A percentile compares a stretch with the other conserved stretches of the same genome.
Conservation (phyloP, 2,797 vertebrate genomes). For the Premnoplex brunnescens region DNA sequence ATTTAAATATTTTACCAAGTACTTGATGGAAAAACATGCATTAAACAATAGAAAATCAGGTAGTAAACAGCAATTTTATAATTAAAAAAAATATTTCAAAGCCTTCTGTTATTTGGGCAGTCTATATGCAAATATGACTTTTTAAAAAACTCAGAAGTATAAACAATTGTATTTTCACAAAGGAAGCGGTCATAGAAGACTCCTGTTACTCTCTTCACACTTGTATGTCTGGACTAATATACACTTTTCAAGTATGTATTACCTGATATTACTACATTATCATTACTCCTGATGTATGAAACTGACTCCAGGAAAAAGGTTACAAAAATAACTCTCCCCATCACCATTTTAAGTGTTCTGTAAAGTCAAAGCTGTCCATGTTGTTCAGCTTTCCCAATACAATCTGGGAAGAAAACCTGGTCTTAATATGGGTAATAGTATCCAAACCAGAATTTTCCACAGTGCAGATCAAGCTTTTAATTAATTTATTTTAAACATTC, state of each 20-base stretch:
- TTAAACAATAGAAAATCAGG: not conserved
- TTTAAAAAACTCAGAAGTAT: not conserved
- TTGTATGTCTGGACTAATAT: not conserved
- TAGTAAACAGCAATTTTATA: not conserved
- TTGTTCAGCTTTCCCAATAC: not conserved
- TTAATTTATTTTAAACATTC: not conserved
- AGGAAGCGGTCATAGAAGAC: not conserved
- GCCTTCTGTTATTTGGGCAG: not conserved
- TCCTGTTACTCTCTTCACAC: not conserved
- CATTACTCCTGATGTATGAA: not conserved
- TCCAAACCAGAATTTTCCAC: not conserved
- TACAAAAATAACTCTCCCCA: not conserved
- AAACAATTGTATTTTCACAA: not conserved
- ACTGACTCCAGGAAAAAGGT: not conserved
- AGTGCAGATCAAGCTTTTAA: not conserved
- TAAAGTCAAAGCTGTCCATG: not conserved
- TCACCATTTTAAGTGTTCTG: not conserved
- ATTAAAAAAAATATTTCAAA: not conserved
- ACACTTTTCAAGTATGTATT: not conserved
- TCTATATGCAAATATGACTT: not conserved
- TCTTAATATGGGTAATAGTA: not conserved
- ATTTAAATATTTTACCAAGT: not conserved
- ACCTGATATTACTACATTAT: too few species aligned
- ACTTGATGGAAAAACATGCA: not conserved
- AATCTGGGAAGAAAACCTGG: not conserved